A percentile compares a stretch with the other conserved stretches of the same genome.
Conservation (phyloP, 2,888 invertebrate species). For the Dasysyrphus tricinctus region DNA sequence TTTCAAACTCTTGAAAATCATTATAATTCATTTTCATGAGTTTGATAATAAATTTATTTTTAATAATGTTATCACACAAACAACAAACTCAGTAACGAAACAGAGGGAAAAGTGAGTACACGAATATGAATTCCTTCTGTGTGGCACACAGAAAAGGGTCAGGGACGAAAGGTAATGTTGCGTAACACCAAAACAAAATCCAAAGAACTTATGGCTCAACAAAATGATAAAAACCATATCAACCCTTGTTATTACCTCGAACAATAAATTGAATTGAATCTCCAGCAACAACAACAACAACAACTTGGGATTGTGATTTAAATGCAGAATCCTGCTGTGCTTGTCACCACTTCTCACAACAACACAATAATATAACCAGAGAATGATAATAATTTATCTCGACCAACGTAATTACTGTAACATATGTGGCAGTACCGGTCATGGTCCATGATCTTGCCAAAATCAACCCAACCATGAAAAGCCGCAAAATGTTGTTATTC, state of each 20-base stretch:
- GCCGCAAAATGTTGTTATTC: slow-evolving; percentile 55
- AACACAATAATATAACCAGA: slow-evolving; percentile 30
- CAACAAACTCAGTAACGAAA: slow-evolving; percentile 20
- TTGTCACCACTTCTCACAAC: slow-evolving; percentile 63
- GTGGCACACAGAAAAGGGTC: slow-evolving; percentile 51
- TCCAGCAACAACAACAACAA: slow-evolving; percentile 1
- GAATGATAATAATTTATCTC: slow-evolving; percentile 71
- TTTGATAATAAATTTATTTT: slow-evolving; percentile 69
- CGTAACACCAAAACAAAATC: slow-evolving; percentile 70
- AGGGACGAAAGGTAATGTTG: slow-evolving; percentile 61
- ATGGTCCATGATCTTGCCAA: slow-evolving; percentile 58
- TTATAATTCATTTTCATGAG: slow-evolving; percentile 30
- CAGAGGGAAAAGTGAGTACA: background rate
- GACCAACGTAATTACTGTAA: slow-evolving; percentile 73
- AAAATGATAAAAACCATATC: slow-evolving; percentile 45
- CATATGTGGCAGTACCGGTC: slow-evolving; percentile 74
- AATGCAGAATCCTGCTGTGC: slow-evolving; percentile 59
- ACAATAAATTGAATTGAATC: slow-evolving; percentile 62
- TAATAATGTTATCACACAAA: slow-evolving; percentile 67
- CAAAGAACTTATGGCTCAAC: slow-evolving; percentile 46
- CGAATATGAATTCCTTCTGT: slow-evolving; percentile 11
- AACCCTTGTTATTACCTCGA: slow-evolving; percentile 66
- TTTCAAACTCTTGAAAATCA: background rate
- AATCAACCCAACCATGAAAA: slow-evolving; percentile 56
- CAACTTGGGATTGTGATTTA: slow-evolving; percentile 57